These are phyloP conservation scores for Paguma larvata DNA, from an alignment of 2,797 vertebrate genomes.

Conservation along the genomic window DNA sequence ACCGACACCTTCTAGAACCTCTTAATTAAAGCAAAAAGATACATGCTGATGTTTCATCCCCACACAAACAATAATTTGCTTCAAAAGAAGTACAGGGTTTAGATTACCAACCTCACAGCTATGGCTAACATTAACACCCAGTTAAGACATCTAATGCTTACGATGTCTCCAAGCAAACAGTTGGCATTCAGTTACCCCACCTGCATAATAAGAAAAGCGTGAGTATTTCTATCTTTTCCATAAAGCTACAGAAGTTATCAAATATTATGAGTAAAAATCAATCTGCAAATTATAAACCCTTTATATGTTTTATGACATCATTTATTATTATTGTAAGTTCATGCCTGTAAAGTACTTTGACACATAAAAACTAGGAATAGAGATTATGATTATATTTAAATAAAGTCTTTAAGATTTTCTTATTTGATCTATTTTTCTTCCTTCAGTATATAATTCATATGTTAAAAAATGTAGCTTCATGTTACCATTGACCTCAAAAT, in stretches of 20 bases:
- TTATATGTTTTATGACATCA: not conserved
- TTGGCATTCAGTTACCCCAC: not conserved
- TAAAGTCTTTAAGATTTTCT: not conserved
- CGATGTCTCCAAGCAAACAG: not conserved
- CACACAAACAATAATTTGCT: constrained; percentile 40
- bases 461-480: not conserved
- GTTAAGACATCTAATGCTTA: not conserved
- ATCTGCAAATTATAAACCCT: not conserved
- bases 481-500: not conserved
- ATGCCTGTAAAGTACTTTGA: not conserved
- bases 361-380: not conserved
- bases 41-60: not conserved
- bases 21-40: constrained; percentile 50
- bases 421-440: constrained; percentile 27
- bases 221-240: not conserved
- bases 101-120: not conserved
- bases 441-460: not conserved
- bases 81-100: constrained; percentile 24
- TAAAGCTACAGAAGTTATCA: not conserved
- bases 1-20: not conserved
- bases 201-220: not conserved
- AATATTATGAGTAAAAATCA: not conserved
- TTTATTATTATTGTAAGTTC: not conserved
- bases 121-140: not conserved
- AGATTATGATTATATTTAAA: not conserved